These are phyloP conservation scores for Crenuchus spilurus DNA, from an alignment of 2,797 vertebrate species.

Conservation along the genomic window DNA sequence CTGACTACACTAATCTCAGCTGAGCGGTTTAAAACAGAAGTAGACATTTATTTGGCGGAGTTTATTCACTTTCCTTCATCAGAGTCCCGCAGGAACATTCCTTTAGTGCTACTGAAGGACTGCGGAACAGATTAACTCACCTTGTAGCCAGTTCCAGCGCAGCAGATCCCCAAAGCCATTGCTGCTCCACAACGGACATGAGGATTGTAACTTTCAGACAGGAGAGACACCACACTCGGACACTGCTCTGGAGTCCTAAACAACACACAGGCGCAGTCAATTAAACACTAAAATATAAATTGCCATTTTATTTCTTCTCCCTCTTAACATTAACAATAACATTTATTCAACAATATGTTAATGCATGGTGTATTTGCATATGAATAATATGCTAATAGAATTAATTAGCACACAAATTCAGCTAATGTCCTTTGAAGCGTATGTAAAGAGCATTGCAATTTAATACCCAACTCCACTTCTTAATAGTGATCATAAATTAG, in stretches of 20 bases:
- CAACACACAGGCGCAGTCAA: slow-evolving; percentile 10
- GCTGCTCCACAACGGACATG: slow-evolving; percentile 97
- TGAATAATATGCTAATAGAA: too few species aligned
- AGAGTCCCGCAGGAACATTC: neutral
- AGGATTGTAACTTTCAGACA: slow-evolving; percentile 99
- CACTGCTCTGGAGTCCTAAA: slow-evolving; percentile 97
- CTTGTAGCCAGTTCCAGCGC: slow-evolving; percentile 98
- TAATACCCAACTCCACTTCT: too few species aligned
- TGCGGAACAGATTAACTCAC: slow-evolving; percentile 64
- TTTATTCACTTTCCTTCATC: neutral
- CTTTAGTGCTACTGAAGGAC: neutral
- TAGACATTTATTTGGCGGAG: neutral
- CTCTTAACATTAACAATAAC: too few species aligned
- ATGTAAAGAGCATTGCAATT: too few species aligned
- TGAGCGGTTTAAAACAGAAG: neutral
- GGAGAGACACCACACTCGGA: slow-evolving; percentile 94
- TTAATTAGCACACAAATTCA: too few species aligned
- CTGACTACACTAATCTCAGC: neutral
- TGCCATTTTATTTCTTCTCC: too few species aligned
- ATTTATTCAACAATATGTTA: too few species aligned
- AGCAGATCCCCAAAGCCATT: slow-evolving; percentile 98
- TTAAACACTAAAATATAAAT: neutral
- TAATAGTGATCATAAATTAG: too few species aligned
- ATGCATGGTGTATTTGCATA: too few species aligned
- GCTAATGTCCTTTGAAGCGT: too few species aligned